phyloP scores from a whole-genome alignment of 2,113 vertebrate species.

The Anoplopoma fimbria region DNA sequence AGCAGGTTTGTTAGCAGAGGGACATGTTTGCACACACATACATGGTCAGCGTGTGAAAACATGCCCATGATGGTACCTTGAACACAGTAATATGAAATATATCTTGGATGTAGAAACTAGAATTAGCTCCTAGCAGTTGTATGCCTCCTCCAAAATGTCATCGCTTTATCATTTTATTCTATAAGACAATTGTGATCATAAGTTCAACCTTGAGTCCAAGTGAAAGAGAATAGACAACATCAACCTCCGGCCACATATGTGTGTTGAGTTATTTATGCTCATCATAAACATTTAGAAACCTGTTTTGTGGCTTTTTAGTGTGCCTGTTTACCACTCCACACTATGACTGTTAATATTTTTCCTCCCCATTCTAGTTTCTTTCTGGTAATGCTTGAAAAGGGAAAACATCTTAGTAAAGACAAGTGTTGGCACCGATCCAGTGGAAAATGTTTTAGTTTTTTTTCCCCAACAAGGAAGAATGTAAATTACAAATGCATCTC shows the following conservation, averaged over 20 bases:
- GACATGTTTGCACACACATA: not conserved
- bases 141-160: no score
- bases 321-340: not conserved
- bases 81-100: not conserved
- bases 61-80: not conserved
- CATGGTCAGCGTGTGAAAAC: not conserved
- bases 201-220: no score
- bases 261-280: not conserved
- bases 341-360: not conserved
- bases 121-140: no score
- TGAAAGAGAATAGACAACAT: no score
- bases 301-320: not conserved
- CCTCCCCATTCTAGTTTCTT: not conserved
- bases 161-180: no score
- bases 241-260: not conserved
- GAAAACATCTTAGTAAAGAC: not conserved
- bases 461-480: not conserved
- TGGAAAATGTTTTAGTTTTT: not conserved
- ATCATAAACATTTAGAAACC: not conserved
- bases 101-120: not conserved
- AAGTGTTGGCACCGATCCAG: not conserved
- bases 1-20: conserved; percentile 12
- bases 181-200: no score
- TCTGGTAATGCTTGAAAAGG: not conserved
- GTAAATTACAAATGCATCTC: not conserved